phyloP scores from a whole-genome alignment of 2,888 invertebrate species.

The Sphaerophoria rueppellii region DNA sequence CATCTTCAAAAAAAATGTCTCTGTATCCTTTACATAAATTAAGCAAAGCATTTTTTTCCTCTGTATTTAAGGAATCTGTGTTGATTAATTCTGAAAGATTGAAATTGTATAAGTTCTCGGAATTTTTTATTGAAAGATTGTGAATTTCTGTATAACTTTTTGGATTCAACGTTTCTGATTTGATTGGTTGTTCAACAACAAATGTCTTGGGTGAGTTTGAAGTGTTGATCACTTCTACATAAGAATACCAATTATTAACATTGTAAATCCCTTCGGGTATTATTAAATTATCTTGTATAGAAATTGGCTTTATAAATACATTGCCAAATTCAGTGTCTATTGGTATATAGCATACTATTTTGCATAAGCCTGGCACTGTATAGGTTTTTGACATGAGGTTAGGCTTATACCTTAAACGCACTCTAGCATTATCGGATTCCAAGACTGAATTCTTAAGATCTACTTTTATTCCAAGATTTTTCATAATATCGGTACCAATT shows the following conservation, averaged over 20 bases:
- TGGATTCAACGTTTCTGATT: background rate
- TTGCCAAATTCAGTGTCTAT: constrained; percentile 53
- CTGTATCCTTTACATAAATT: constrained; percentile 34
- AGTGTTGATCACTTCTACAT: constrained; percentile 50
- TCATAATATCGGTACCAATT: constrained; percentile 66
- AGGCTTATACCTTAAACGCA: constrained; percentile 47
- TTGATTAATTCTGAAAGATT: too few species aligned
- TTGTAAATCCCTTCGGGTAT: constrained; percentile 55
- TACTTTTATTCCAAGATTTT: constrained; percentile 53
- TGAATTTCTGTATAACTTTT: background rate
- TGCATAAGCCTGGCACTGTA: constrained; percentile 38
- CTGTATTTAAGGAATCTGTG: too few species aligned
- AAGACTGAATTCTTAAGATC: constrained; percentile 55
- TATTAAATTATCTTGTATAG: constrained; percentile 13
- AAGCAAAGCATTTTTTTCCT: constrained; percentile 17
- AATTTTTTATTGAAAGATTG: constrained; percentile 20
- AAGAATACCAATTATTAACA: constrained; percentile 40
- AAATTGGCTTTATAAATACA: constrained; percentile 24
- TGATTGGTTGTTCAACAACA: constrained; percentile 44
- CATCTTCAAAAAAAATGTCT: constrained; percentile 47
- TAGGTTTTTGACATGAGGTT: constrained; percentile 56
- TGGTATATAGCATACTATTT: constrained; percentile 50
- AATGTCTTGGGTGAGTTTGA: constrained; percentile 19
- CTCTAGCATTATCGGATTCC: constrained; percentile 25
- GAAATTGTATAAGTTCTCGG: background rate